Percentiles rank a stretch among this genome's conserved stretches.
These are phyloP conservation scores for Zenarchopterus dispar DNA, from an alignment of 2,797 vertebrate genomes.

Conservation along the genomic window DNA sequence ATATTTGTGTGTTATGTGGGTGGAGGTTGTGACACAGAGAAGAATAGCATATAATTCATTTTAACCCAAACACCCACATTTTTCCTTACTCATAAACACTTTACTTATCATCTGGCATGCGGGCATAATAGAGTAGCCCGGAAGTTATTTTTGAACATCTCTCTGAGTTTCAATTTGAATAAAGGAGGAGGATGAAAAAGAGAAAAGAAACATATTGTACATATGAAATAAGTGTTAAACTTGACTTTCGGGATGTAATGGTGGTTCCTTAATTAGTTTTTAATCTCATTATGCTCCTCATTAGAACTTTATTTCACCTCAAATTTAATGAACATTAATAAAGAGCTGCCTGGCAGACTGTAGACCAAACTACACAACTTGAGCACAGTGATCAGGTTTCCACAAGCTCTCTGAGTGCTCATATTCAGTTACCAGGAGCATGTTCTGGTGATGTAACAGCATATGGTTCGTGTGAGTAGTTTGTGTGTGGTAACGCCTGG, in stretches of 20 bases:
- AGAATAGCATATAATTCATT: conserved; percentile 18
- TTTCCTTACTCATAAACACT: conserved; percentile 2
- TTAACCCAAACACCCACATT: conserved; percentile 22
- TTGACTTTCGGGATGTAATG: too few species aligned
- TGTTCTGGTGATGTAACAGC: conserved; percentile 23
- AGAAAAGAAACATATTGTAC: too few species aligned
- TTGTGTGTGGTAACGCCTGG: conserved; percentile 25
- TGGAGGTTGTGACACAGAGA: conserved; percentile 16
- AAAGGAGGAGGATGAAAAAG: too few species aligned
- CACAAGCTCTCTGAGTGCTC: conserved; percentile 14
- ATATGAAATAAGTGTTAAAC: too few species aligned
- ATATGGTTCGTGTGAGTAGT: conserved; percentile 14
- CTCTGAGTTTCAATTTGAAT: too few species aligned
- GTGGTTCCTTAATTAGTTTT: too few species aligned
- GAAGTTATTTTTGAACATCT: too few species aligned
- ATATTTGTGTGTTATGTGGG: conserved; percentile 16
- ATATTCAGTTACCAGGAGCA: conserved; percentile 37
- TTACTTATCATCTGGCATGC: too few species aligned
- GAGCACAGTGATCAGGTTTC: conserved; percentile 54
- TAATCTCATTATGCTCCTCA: too few species aligned
- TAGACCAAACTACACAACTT: conserved; percentile 19
- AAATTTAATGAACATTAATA: conserved; percentile 39
- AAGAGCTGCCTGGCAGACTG: conserved; percentile 45
- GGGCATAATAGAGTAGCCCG: too few species aligned
- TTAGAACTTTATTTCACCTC: conserved; percentile 19